These are phyloP conservation scores for Entelurus aequoreus DNA, from an alignment of 2,113 vertebrate genomes.

Conservation along the genomic window DNA sequence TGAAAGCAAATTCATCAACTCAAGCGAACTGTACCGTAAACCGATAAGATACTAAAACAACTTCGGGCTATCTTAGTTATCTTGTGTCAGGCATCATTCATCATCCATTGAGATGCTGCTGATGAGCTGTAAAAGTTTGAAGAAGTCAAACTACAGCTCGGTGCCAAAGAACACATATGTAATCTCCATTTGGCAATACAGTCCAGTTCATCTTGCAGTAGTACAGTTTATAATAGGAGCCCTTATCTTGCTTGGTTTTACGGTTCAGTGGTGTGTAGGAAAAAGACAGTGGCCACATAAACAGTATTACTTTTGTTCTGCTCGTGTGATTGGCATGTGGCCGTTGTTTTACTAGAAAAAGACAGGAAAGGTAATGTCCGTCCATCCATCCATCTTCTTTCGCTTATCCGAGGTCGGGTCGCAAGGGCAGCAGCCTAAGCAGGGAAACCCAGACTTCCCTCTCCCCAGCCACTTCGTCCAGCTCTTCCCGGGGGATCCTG, in stretches of 20 bases:
- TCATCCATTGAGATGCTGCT: not conserved
- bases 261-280: too few species aligned
- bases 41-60: not conserved
- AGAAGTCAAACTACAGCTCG: not conserved
- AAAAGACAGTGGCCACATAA: too few species aligned
- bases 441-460: too few species aligned
- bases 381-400: too few species aligned
- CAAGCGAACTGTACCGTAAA: not conserved
- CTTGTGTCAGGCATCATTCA: not conserved
- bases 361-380: too few species aligned
- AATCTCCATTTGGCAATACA: not conserved
- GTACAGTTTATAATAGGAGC: not conserved
- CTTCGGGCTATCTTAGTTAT: not conserved
- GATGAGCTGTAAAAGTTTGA: not conserved
- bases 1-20: conserved; percentile 5
- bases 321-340: too few species aligned
- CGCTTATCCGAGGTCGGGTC: too few species aligned
- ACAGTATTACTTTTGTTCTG: too few species aligned
- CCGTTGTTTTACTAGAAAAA: too few species aligned
- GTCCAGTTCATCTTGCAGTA: not conserved
- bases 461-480: too few species aligned
- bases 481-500: too few species aligned
- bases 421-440: too few species aligned
- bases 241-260: not conserved
- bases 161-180: not conserved